These are phyloP conservation scores for Cataglyphis albicans DNA, from an alignment of 2,888 invertebrate species.

Conservation along the genomic window DNA sequence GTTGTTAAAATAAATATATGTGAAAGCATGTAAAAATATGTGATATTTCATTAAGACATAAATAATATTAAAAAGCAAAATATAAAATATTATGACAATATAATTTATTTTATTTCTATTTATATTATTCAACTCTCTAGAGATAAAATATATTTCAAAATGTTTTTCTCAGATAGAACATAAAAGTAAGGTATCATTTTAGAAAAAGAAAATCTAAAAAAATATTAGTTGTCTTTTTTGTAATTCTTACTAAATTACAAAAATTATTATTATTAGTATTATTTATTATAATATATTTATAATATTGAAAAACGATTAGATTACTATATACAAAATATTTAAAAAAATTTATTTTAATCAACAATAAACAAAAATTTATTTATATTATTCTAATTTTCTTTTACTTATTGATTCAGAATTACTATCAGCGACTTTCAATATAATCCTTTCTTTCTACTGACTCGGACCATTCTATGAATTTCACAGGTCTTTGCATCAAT, in stretches of 20 bases:
- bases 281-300: background rate
- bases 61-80: constrained; percentile 24
- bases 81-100: background rate
- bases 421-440: constrained; percentile 41
- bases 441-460: constrained; percentile 18
- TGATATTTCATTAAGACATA: constrained; percentile 28
- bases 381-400: constrained; percentile 12
- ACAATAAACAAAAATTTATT: background rate
- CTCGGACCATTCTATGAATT: constrained; percentile 32
- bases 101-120: background rate
- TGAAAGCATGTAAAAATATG: constrained; percentile 13
- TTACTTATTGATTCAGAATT: constrained; percentile 1
- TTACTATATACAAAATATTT: background rate
- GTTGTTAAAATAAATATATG: background rate
- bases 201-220: background rate
- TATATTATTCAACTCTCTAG: background rate
- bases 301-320: constrained; percentile 12
- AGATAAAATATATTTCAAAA: constrained; percentile 14
- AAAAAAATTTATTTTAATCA: background rate
- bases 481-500: constrained; percentile 8
- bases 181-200: background rate
- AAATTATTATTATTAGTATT: no score
- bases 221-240: background rate
- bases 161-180: background rate
- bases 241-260: background rate